phyloP scores from a whole-genome alignment of 2,113 vertebrate genomes.

The human region DNA sequence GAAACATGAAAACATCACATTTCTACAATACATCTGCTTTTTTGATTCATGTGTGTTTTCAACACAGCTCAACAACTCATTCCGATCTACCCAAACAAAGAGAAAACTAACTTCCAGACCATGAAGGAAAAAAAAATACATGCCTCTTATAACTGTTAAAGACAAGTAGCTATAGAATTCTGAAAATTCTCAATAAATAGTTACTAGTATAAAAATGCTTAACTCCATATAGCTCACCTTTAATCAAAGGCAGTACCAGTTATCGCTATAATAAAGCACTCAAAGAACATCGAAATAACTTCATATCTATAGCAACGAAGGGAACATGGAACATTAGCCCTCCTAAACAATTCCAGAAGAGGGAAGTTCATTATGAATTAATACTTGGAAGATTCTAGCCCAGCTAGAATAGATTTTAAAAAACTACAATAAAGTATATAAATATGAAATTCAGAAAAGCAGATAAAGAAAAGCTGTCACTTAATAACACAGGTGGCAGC shows the following conservation, averaged over 20 bases:
- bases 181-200: constrained; percentile 71
- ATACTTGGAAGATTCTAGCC: constrained; percentile 76
- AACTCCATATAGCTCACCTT: constrained; percentile 8
- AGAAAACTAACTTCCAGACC: constrained; percentile 5
- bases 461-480: constrained; percentile 60
- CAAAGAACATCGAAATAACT: constrained; percentile 48
- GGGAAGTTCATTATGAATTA: constrained; percentile 64
- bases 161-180: constrained; percentile 44
- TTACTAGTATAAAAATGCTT: constrained; percentile 54
- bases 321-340: not conserved
- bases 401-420: constrained; percentile 78
- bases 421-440: constrained; percentile 54
- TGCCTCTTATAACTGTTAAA: constrained; percentile 9
- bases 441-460: constrained; percentile 58
- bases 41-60: constrained; percentile 52
- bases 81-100: constrained; percentile 62
- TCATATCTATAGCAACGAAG: constrained; percentile 68
- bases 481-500: constrained; percentile 34
- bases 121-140: constrained; percentile 1
- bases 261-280: constrained; percentile 52
- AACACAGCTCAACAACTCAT: constrained; percentile 68
- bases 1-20: not conserved
- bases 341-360: constrained; percentile 46
- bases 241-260: constrained; percentile 18
- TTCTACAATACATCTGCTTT: not conserved